Base-by-base conservation (phyloP, 2,888 invertebrate genomes). In the Muschampia plurimacula region DNA sequence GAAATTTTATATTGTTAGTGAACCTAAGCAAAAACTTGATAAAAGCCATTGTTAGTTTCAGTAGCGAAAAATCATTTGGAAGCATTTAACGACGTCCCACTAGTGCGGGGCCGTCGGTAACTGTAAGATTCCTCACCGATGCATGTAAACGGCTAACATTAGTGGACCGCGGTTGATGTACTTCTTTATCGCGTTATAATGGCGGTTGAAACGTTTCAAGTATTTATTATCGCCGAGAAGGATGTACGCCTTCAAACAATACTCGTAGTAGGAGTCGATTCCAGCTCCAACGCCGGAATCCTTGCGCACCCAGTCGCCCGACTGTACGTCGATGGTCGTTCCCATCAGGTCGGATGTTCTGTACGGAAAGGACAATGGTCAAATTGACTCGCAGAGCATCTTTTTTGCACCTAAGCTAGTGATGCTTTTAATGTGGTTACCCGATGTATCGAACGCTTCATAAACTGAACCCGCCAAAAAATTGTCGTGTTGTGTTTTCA, bases 281-380 rank as follows among this genome's bases (percentile, higher is more conserved):
- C 99, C 99, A 13, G 99, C 99, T n/a, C 99, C 99, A 8, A 99
- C 98, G 1, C 99, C 99, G 1, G 99, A 98, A 89, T 99, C 99
- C 83, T 99, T 96, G 63, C 99, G 95, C 6, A 99, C 97, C 99
- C 99, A 99, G 89, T 99, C 99, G 0, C 99, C 99, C 2, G 98
- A 98, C 88, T 99, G 98, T n/a, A 99, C 97, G 92, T 99, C 99
- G 68, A 99, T 95, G 7, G 99, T 98, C 0, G 99, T 99, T 5
- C 99, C 99, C 97, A 99, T 99, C 9, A 99, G 95, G 90, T 99
- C 99, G 2, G 97, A 96, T 1, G 93, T 93, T 76, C 95, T 95
- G 78, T 10, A 80, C 66, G 66, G 62, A 72, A 67, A 63, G 72
- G 69, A 77, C 65, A 64, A 71, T 71, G 70, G 70, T 71, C 70